phyloP scores from a whole-genome alignment of 2,113 vertebrate species.

The Pseudonaja textilis region DNA sequence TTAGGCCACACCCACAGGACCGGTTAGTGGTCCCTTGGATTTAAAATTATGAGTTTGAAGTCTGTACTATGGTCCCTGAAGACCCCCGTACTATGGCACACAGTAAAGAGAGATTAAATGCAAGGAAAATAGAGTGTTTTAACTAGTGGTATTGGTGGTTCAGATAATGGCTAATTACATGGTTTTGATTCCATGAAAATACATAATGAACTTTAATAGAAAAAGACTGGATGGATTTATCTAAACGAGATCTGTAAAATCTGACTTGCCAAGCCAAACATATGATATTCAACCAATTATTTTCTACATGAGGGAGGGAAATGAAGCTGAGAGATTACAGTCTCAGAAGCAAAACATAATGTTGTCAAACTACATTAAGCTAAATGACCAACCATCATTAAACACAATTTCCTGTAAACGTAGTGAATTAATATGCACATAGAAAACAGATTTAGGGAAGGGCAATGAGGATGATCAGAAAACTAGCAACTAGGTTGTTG shows the following conservation, averaged over 20 bases:
- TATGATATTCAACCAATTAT: not conserved
- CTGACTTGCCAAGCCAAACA: not conserved
- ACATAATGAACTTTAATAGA: not conserved
- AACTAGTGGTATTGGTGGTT: not conserved
- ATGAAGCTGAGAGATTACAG: not conserved
- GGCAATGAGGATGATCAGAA: not conserved
- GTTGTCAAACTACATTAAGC: not conserved
- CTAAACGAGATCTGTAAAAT: not conserved
- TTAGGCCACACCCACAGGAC: too few species aligned
- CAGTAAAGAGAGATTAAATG: not conserved
- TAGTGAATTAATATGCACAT: not conserved
- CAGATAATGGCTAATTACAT: not conserved
- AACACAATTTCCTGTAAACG: not conserved
- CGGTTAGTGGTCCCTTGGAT: too few species aligned
- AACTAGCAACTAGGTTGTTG: not conserved
- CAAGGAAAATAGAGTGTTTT: not conserved
- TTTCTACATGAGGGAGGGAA: not conserved
- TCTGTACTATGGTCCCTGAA: too few species aligned
- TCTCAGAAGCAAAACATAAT: not conserved
- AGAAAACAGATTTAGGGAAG: not conserved
- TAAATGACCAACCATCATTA: not conserved
- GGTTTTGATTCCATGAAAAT: not conserved
- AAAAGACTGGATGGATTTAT: not conserved
- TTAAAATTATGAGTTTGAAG: too few species aligned
- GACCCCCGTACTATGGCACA: not conserved